A percentile compares a stretch with the other conserved stretches of the same genome.
These are phyloP conservation scores for Mixornis gularis DNA, from an alignment of 2,113 vertebrate genomes.

Conservation along the genomic window DNA sequence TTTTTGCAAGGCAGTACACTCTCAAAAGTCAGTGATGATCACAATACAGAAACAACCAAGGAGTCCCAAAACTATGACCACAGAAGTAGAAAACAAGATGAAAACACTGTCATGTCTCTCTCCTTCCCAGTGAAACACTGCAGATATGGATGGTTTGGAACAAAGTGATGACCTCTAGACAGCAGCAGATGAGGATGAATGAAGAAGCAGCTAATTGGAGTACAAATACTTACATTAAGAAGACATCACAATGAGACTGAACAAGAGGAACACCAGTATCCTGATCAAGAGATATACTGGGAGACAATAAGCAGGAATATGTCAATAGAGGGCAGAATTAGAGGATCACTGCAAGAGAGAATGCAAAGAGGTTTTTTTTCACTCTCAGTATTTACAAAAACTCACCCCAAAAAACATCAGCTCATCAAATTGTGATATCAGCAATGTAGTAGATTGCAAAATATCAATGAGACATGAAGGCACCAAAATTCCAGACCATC, in stretches of 20 bases:
- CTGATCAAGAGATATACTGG: conserved; percentile 58
- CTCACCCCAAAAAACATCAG: background rate
- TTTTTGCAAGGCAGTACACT: background rate
- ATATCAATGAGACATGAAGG: background rate
- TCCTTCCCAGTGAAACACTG: background rate
- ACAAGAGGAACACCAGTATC: conserved; percentile 43
- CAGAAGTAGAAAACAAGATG: conserved; percentile 39
- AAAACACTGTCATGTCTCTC: background rate
- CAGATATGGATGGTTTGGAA: conserved; percentile 14
- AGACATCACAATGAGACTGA: conserved; percentile 50
- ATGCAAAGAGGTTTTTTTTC: conserved; percentile 17
- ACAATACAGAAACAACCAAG: background rate
- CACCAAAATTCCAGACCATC: background rate
- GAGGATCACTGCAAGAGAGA: conserved; percentile 25
- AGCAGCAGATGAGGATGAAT: background rate
- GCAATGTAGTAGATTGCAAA: background rate
- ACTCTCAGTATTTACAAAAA: background rate
- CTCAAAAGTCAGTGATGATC: background rate
- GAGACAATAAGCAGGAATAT: conserved; percentile 50
- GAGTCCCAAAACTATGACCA: conserved; percentile 20
- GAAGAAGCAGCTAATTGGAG: conserved; percentile 30
- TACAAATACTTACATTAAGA: conserved; percentile 51
- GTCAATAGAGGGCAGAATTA: conserved; percentile 37
- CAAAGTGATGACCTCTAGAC: conserved; percentile 7
- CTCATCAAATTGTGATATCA: background rate